Percentiles rank a stretch among this genome's conserved stretches.
Conservation (phyloP, 2,113 vertebrate species). For the Eulemur rufifrons region DNA sequence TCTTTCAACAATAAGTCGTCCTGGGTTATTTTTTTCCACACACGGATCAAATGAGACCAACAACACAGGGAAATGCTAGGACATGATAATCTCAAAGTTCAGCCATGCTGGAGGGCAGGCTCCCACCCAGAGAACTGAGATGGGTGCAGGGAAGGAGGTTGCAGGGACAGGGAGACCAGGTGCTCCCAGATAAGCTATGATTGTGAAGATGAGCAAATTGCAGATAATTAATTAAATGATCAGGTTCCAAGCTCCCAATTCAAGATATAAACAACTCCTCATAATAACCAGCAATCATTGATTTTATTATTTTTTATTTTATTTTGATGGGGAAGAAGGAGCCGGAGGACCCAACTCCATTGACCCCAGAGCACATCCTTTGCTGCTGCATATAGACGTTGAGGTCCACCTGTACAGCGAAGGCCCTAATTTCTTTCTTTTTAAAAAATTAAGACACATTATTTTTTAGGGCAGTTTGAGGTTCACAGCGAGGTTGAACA, state of each 20-base stretch:
- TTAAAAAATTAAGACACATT: background rate
- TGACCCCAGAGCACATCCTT: background rate
- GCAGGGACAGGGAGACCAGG: background rate
- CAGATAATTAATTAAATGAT: background rate
- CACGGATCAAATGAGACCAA: background rate
- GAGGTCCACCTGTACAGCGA: background rate
- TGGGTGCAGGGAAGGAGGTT: background rate
- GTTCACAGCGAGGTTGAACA: background rate
- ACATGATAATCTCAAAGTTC: background rate
- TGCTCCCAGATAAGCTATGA: background rate
- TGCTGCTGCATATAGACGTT: background rate
- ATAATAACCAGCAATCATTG: background rate
- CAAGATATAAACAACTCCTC: background rate
- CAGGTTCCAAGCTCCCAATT: background rate
- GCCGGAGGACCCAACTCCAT: background rate
- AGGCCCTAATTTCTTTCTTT: background rate
- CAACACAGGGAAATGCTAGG: background rate
- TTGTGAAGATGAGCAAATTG: background rate
- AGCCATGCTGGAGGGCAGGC: background rate
- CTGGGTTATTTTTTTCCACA: conserved; percentile 22
- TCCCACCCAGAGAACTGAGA: background rate
- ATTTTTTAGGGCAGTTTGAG: background rate
- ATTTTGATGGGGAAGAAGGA: background rate
- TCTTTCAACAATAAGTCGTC: conserved; percentile 64
- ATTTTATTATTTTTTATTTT: background rate